Base-by-base conservation (phyloP, 2,113 vertebrate species). In the Alosa alosa region DNA sequence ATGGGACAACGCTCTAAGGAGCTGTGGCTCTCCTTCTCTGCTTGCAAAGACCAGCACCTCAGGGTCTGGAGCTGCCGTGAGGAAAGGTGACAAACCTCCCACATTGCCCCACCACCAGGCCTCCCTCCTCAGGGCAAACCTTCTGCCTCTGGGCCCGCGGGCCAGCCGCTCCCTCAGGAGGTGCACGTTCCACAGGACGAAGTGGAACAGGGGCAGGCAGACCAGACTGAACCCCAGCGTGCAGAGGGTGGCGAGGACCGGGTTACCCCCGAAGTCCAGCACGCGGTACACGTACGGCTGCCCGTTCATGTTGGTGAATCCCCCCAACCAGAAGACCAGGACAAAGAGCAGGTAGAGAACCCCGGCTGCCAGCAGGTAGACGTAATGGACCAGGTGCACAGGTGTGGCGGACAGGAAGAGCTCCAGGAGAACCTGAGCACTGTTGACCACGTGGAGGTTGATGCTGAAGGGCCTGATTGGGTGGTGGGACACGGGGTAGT, bases 361-460 rank as follows among this genome's bases (percentile, higher is more conserved):
- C 36, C 84, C 87, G 6, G 10, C 81, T 20, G 87, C 41, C 44
- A 83, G 49, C 4, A 57, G 7, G 45, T 86, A 88, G n/a, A 83
- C 11, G 47, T 75, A 50, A 85, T 90, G 89, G 4, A 13, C 18
- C 49, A 90, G 89, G 68, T 88, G 86, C 31, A 90, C 78, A 22
- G 86, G 87, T 17, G 82, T 86, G 44, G 84, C 57, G 75, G 87
- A 88, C 87, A 90, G 22, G n/a, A 81, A 64, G n/a, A 86, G 75
- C 47, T 88, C 89, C 60, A 90, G 64, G 31, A 84, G 18, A 18
- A 50, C 86, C 86, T 88, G 87, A n/a, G 87, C 3, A 45, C 75
- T 83, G 84, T 87, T 90, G 82, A 88, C 46, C 36, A 84, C 47
- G 41, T 90, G 86, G 39, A 86, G 60, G 87, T 90, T 83, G 86